Evolutionary conservation across 2,888 invertebrate genomes (phyloP), one percentile per base, ranked within the genome.

Genomic region (Tinea pellionella): DNA sequence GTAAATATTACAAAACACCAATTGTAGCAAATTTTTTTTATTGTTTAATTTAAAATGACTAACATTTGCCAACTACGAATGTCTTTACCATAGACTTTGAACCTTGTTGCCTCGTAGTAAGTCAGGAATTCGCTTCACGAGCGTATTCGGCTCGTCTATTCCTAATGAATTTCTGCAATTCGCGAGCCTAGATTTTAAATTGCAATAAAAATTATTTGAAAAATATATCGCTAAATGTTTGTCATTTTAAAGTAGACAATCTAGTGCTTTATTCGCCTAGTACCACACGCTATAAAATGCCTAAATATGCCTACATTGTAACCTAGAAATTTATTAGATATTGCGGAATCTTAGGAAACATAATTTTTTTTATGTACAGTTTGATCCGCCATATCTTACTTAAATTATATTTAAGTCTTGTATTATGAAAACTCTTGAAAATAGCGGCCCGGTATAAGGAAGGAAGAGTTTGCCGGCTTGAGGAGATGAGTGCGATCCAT

Each of bases 281-380:
- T 2, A 16, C 42, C 12, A 13, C 41, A 16, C 15, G 47, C 47
- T 8, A 47, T 47, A n/a, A 12, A 9, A 42, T n/a, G 47, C 47
- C 30, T 57, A 37, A 30, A 57, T 57, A 29, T 15, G 57, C 30
- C 37, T 18, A 58, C 41, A 41, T 57, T n/a, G 32, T 16, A 18
- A 15, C 58, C 19, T 18, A 30, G 47, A 2, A 15, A 47, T 15
- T 15, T 47, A 16, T 3, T 47, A 47, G 47, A 2, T 47, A 15
- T 9, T 9, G 8, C 47, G 41, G 13, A n/a, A 24, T 24, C 41
- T n/a, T 41, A 2, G 2, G 9, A 8, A 41, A 41, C 41, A n/a
- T 41, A n/a, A n/a, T n/a, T n/a, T n/a, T n/a, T n/a, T n/a, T n/a
- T n/a, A n/a, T n/a, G n/a, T n/a, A 3, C 12, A 12, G 9, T 4